Conservation (phyloP, 2,888 invertebrate species). For the Anagyrus pseudococci region DNA sequence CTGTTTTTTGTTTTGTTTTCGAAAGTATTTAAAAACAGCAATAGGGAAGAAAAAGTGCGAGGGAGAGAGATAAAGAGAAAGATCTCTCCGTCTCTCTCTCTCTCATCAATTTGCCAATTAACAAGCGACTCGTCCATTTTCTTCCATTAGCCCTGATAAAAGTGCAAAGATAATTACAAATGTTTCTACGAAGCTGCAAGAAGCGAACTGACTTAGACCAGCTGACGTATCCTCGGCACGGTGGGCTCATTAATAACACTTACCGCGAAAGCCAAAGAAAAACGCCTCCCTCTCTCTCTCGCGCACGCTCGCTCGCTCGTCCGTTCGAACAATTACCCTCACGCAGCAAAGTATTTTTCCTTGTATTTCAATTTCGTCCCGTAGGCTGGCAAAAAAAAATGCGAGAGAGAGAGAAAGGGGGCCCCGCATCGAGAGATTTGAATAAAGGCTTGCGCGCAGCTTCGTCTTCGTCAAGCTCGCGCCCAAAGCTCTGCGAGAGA, state of each 20-base stretch:
- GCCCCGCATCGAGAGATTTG: slow-evolving; percentile 7
- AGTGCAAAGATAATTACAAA: no score
- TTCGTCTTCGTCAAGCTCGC: neutral
- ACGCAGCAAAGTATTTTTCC: neutral
- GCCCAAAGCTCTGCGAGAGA: neutral
- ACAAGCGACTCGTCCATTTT: no score
- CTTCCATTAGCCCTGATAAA: no score
- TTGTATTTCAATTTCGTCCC: neutral
- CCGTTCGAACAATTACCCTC: neutral
- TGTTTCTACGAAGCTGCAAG: neutral
- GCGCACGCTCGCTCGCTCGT: neutral
- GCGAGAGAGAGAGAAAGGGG: neutral
- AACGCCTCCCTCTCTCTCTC: neutral
- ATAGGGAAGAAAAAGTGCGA: no score
- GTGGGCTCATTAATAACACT: neutral
- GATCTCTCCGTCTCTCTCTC: no score
- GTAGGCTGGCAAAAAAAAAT: neutral
- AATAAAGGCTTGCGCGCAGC: slow-evolving; percentile 10
- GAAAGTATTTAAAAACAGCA: no score
- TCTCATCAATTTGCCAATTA: no score
- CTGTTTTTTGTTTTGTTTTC: no score
- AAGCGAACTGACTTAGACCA: neutral
- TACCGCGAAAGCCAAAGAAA: neutral
- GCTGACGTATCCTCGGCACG: neutral
- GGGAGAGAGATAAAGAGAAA: no score